Percentiles rank a stretch among this genome's conserved stretches.
Conservation (phyloP, 1,140 invertebrate genomes). For the Globodera ellingtonae region DNA sequence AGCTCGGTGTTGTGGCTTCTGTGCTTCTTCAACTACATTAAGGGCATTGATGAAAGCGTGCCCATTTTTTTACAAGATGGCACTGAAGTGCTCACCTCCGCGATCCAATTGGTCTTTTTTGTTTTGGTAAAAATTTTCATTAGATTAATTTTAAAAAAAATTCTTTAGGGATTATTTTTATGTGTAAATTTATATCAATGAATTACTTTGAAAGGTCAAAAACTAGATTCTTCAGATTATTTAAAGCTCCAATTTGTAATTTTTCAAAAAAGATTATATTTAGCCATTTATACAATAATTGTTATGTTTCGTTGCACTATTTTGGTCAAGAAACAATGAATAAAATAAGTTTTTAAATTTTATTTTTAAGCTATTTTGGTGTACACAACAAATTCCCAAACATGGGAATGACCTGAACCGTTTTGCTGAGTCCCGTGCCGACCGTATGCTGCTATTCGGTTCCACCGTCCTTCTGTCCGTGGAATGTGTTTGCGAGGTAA, state of each 20-base stretch:
- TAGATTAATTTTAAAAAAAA: too few species aligned
- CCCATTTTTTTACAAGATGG: constrained; percentile 18
- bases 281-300: background rate
- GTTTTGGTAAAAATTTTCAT: background rate
- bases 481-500: constrained; percentile 26
- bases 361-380: constrained; percentile 8
- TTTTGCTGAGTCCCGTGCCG: constrained; percentile 16
- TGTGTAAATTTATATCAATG: background rate
- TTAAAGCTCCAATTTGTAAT: background rate
- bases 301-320: too few species aligned
- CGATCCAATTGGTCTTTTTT: constrained; percentile 7
- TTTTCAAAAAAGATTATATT: background rate
- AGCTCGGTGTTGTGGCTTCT: constrained; percentile 11
- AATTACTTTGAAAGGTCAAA: background rate
- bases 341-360: background rate
- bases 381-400: background rate
- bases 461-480: constrained; percentile 14
- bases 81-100: background rate
- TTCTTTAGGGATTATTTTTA: background rate
- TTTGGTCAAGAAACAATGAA: too few species aligned
- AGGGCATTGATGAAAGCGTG: constrained; percentile 13
- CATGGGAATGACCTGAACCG: background rate
- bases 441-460: constrained; percentile 16
- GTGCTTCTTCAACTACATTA: constrained; percentile 22
- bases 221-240: background rate